These are phyloP conservation scores for Caenorhabditis afra DNA, from an alignment of 2,888 invertebrate genomes.

Conservation along the genomic window DNA sequence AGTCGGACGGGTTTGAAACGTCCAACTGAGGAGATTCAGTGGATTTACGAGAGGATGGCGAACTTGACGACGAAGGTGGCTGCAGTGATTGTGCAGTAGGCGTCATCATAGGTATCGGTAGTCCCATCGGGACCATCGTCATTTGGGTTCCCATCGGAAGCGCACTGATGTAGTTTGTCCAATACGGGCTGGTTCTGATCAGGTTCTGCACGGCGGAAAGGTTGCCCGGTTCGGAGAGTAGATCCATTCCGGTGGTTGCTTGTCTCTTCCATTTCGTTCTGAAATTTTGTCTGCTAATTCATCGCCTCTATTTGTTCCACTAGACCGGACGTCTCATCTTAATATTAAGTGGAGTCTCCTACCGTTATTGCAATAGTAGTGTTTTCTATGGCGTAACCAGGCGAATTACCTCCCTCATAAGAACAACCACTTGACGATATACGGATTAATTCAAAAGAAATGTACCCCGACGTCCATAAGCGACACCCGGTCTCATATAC, in stretches of 20 bases:
- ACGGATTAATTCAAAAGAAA: constrained; percentile 36
- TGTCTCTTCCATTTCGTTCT: constrained; percentile 99
- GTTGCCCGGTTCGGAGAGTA: constrained; percentile 96
- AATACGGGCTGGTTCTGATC: constrained; percentile 78
- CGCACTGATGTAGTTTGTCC: constrained; percentile 61
- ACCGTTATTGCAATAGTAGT: constrained; percentile 54
- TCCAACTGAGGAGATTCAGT: constrained; percentile 49
- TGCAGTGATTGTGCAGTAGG: constrained; percentile 44
- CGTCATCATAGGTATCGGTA: constrained; percentile 48
- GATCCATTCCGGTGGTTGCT: constrained; percentile 96
- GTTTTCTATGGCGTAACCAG: constrained; percentile 52
- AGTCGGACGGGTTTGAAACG: constrained; percentile 48
- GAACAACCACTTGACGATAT: constrained; percentile 44
- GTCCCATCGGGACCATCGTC: constrained; percentile 37
- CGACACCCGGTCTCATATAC: background rate
- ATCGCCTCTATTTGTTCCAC: constrained; percentile 48
- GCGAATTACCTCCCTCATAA: constrained; percentile 32
- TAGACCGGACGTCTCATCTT: constrained; percentile 43
- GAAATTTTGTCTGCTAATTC: constrained; percentile 72
- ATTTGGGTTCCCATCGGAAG: constrained; percentile 36
- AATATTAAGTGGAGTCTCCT: constrained; percentile 44
- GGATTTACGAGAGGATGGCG: constrained; percentile 34
- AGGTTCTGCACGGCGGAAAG: constrained; percentile 94
- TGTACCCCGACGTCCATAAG: no score
- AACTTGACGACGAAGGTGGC: constrained; percentile 24